Conservation (phyloP, 2,888 invertebrate genomes). For the Ophraella communa region DNA sequence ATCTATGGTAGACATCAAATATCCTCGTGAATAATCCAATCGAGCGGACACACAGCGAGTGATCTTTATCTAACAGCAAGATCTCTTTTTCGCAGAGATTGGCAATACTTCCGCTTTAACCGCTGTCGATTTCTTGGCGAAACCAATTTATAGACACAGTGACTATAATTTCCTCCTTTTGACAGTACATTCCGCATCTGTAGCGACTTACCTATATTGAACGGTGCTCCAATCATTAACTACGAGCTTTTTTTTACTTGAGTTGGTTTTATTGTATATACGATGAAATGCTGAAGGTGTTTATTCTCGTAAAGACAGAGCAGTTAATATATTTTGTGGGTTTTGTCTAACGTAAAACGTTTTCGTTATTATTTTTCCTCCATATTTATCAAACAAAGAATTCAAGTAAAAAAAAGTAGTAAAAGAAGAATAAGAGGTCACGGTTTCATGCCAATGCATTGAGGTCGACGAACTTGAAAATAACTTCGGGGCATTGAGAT, state of each 20-base stretch:
- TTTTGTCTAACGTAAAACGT: too few species aligned
- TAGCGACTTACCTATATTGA: background rate
- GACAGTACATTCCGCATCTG: background rate
- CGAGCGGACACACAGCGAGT: background rate
- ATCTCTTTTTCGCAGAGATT: constrained; percentile 1
- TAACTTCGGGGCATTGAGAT: background rate
- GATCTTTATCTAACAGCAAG: background rate
- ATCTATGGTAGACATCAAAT: background rate
- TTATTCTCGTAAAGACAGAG: too few species aligned
- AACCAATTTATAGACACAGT: background rate
- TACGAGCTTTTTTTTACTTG: too few species aligned
- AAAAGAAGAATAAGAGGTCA: constrained; percentile 11
- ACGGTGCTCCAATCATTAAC: too few species aligned
- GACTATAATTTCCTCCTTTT: constrained; percentile 2
- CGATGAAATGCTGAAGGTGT: too few species aligned
- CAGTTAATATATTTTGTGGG: too few species aligned
- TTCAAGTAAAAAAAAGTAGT: background rate
- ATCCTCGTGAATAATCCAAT: background rate
- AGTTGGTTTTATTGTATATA: too few species aligned
- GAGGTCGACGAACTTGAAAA: constrained; percentile 20
- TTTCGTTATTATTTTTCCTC: background rate
- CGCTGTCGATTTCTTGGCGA: constrained; percentile 1
- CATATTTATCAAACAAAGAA: background rate
- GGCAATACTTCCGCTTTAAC: constrained; percentile 1
- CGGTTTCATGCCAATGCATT: constrained; percentile 15